phyloP scores from a whole-genome alignment of 2,113 vertebrate genomes.

The Girardinichthys multiradiatus region DNA sequence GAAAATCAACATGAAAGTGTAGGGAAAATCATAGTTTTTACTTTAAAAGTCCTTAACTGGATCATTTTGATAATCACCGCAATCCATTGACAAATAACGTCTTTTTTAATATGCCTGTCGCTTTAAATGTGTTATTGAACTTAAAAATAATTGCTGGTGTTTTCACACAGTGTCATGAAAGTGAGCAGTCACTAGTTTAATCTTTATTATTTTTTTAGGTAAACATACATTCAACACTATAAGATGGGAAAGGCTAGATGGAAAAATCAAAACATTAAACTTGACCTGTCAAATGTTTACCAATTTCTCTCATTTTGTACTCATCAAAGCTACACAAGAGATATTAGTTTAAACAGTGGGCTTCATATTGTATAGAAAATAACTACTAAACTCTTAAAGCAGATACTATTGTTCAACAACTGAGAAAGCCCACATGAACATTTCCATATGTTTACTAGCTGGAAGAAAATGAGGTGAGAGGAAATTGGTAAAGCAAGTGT shows the following conservation, averaged over 20 bases:
- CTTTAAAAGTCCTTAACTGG: no score
- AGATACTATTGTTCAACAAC: conserved; percentile 39
- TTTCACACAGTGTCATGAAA: background rate
- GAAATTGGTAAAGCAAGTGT: conserved; percentile 88
- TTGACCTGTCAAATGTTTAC: background rate
- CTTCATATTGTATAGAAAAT: background rate
- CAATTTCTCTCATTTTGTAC: background rate
- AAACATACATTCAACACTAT: background rate
- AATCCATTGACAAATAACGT: background rate
- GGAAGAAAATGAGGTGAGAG: conserved; percentile 85
- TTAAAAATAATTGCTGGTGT: background rate
- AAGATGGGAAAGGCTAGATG: background rate
- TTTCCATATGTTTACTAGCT: conserved; percentile 85
- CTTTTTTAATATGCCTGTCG: background rate
- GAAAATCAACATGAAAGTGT: background rate
- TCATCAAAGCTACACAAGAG: conserved; percentile 1
- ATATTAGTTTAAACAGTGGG: background rate
- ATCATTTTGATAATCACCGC: background rate
- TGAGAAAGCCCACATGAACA: conserved; percentile 71
- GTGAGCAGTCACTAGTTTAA: background rate
- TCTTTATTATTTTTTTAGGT: background rate
- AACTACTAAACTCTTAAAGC: conserved; percentile 19
- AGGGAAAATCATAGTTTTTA: background rate
- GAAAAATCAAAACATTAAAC: background rate
- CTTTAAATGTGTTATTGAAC: background rate